A percentile compares a stretch with the other conserved stretches of the same genome.
Conservation (phyloP, 2,113 vertebrate species). For the Rhinolophus ferrumequinum region DNA sequence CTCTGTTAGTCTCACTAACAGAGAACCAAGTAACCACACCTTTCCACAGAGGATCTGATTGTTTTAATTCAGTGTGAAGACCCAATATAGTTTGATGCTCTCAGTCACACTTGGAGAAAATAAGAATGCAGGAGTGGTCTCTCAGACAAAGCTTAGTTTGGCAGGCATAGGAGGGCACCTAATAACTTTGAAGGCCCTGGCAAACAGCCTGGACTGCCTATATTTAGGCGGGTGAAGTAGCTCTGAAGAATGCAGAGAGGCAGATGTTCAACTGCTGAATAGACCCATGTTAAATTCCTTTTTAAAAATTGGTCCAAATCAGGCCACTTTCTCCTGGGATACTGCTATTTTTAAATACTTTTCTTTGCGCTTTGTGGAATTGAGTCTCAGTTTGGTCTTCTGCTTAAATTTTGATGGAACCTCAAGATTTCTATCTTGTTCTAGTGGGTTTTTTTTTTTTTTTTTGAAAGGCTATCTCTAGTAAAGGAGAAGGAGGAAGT, state of each 20-base stretch:
- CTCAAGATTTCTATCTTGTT: conserved; percentile 20
- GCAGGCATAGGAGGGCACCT: not conserved
- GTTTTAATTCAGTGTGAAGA: conserved; percentile 23
- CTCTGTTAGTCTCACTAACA: not conserved
- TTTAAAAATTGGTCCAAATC: conserved; percentile 32
- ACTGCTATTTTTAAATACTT: conserved; percentile 25
- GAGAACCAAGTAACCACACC: not conserved
- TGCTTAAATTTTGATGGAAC: conserved; percentile 42
- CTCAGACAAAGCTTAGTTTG: not conserved
- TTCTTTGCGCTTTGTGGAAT: not conserved
- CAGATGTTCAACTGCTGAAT: conserved; percentile 34
- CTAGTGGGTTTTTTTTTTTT: not conserved
- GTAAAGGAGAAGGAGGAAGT: conserved; percentile 15
- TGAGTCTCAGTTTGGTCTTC: not conserved
- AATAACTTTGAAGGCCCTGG: not conserved
- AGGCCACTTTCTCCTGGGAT: conserved; percentile 42
- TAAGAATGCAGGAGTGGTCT: not conserved
- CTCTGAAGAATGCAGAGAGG: conserved; percentile 45
- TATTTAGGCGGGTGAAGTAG: conserved; percentile 61
- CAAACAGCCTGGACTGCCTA: not conserved
- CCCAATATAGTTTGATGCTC: not conserved
- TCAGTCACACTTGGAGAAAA: not conserved
- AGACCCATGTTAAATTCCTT: not conserved
- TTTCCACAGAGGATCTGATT: not conserved
- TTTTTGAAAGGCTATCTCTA: not conserved